A percentile compares a stretch with the other conserved stretches of the same genome.
These are phyloP conservation scores for Colinus virginianus DNA, from an alignment of 2,113 vertebrate genomes.

Conservation along the genomic window DNA sequence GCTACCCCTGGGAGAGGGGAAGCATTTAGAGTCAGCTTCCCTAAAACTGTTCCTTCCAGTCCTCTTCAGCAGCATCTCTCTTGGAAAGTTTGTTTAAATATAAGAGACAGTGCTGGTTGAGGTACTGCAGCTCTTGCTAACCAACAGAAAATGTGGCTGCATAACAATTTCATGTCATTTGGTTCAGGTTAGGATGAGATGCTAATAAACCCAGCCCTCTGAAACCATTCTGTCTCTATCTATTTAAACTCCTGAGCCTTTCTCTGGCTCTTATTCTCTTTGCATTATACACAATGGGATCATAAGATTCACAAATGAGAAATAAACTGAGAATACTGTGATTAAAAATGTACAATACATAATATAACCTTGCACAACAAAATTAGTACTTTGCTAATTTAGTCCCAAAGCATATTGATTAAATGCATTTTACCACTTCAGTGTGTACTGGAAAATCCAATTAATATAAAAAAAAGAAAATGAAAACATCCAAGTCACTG, in stretches of 20 bases:
- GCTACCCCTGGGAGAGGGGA: not conserved
- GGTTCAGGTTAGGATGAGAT: conserved; percentile 37
- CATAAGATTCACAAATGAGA: conserved; percentile 65
- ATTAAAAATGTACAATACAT: conserved; percentile 73
- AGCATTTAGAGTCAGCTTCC: conserved; percentile 7
- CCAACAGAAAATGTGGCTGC: not conserved
- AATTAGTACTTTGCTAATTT: conserved; percentile 76
- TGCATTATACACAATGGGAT: conserved; percentile 65
- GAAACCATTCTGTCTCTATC: conserved; percentile 9
- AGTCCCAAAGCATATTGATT: conserved; percentile 76
- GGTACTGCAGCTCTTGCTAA: not conserved
- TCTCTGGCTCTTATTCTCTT: conserved; percentile 45
- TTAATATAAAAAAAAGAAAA: conserved; percentile 72
- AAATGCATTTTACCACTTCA: conserved; percentile 72
- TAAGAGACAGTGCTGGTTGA: not conserved
- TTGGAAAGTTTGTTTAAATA: not conserved
- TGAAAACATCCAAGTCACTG: conserved; percentile 67
- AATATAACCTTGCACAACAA: conserved; percentile 72
- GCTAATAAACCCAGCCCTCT: conserved; percentile 8
- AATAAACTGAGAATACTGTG: conserved; percentile 63
- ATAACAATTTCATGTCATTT: not conserved
- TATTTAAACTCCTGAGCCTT: conserved; percentile 35
- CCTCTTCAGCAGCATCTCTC: not conserved
- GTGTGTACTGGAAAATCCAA: conserved; percentile 73
- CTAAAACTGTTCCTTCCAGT: not conserved